Base-by-base conservation (phyloP, 2,888 invertebrate species). In the Zelleria hepariella region DNA sequence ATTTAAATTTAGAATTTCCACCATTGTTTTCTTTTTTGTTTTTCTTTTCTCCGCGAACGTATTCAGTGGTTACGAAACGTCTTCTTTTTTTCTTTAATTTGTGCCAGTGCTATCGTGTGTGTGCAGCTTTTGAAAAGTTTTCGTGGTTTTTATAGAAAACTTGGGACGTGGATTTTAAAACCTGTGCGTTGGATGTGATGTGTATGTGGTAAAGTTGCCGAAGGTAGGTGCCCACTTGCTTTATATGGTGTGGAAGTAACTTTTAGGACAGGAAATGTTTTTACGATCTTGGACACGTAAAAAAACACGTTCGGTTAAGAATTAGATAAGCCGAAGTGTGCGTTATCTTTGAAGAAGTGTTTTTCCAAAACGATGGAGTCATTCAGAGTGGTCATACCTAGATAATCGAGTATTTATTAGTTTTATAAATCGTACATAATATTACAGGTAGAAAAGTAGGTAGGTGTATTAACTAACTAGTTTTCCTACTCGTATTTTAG, bases 71-170 rank as follows among this genome's bases (percentile, higher is more conserved):
- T 75, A 76, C 75, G 73, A 74, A 73, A 77, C 74, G 65, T 61
- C 61, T 66, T 66, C 65, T 67, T 71, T 76, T 61, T 62, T 66
- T 66, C 65, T 67, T 71, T 76, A 42, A 42, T 71, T 73, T 73
- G 78, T 80, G 80, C 72, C 71, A 77, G 81, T 82, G 79, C 63
- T 60, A 66, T 63, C 25, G 72, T 74, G 72, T 69, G 63, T 68
- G 74, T 78, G 73, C 64, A 60, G 65, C 67, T 67, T 66, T 70
- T 42, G 10, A 67, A 18, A 15, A 4, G 42, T 47, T 63, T 60
- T 66, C 66, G 73, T 72, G 70, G 68, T 67, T 68, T 67, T 63
- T 64, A 66, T 62, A 62, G 67, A 68, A 65, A 65, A 25, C 53
- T 10, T 18, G 62, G 65, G 64, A 66, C 66, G 63, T 62, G 63